These are phyloP conservation scores for Druon quercuslanigerum DNA, from an alignment of 1,140 invertebrate genomes.

Conservation along the genomic window DNA sequence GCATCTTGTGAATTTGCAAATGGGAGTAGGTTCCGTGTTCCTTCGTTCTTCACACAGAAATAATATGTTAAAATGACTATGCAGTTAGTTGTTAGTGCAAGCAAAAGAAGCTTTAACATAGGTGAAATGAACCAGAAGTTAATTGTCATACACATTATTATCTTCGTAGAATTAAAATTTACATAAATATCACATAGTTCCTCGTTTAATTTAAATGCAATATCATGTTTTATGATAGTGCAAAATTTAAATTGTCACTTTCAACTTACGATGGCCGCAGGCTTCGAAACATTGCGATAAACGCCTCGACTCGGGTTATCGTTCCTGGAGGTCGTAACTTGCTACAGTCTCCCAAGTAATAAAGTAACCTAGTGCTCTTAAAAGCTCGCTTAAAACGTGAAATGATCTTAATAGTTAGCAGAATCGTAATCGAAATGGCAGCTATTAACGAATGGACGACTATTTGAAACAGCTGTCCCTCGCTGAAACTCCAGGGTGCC, in stretches of 20 bases:
- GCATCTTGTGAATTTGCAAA: slow-evolving; percentile 7
- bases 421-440: slow-evolving; percentile 13
- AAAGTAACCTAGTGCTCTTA: slow-evolving; percentile 29
- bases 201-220: too few species aligned
- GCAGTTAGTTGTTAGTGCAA: background rate
- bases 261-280: background rate
- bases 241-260: slow-evolving; percentile 1
- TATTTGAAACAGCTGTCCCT: slow-evolving; percentile 21
- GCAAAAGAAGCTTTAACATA: too few species aligned
- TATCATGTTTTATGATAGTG: too few species aligned
- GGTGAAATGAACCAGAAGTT: too few species aligned
- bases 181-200: too few species aligned
- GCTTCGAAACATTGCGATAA: background rate
- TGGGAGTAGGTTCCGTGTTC: background rate
- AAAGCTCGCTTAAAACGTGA: background rate
- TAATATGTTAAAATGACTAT: background rate
- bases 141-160: too few species aligned
- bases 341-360: slow-evolving; percentile 17
- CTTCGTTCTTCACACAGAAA: background rate
- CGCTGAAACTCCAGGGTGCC: slow-evolving; percentile 20
- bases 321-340: slow-evolving; percentile 26
- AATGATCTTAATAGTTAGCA: slow-evolving; percentile 22
- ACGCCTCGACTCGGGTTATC: slow-evolving; percentile 16
- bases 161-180: too few species aligned
- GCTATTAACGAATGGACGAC: background rate